Base-by-base conservation (phyloP, 2,797 vertebrate species). In the Argentina silus region DNA sequence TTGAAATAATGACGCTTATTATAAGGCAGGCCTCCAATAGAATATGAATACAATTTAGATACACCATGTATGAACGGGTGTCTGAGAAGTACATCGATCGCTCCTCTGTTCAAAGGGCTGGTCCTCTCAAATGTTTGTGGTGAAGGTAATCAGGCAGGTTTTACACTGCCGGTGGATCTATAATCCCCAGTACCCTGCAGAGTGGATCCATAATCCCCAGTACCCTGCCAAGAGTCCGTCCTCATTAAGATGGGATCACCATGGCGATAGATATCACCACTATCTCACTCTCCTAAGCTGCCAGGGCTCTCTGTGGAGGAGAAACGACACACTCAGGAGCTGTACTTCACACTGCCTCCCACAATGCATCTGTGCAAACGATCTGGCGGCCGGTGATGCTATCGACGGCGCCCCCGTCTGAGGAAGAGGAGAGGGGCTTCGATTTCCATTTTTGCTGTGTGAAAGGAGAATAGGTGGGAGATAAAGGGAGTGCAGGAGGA, bases 271-370 rank as follows among this genome's bases (percentile, higher is more conserved):
- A 55, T 14, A 55, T 27, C 17, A 7, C 71, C 23, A 59, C 9
- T 73, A 45, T 27, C 15, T 53, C 23, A 17, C 50, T 19, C 15
- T 55, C 15, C 73, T 44, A 11, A 44, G 55, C 69, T 44, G 63
- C n/a, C 36, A 67, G n/a, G 6, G 42, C 19, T 61, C 23, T 62
- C 64, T 48, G 53, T 62, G 69, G 56, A 71, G n/a, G 65, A 71
- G 65, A 67, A 12, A 50, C 23, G 62, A 67, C 63, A 17, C 45
- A 7, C 50, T 70, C 45, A 47, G 9, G 6, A 56, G 47, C 57
- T 67, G 50, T 59, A 75, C 83, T 63, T 82, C 56, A 72, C 45
- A 79, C 50, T 36, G 56, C 7, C 2, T 74, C 69, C 69, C 73
- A 70, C 76, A 68, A 43, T 55, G 59, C 57, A 67, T 84, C 67